Percentiles rank a stretch among this genome's conserved stretches.
These are phyloP conservation scores for Aproaerema taeniolella DNA, from an alignment of 2,888 invertebrate genomes.

Conservation along the genomic window DNA sequence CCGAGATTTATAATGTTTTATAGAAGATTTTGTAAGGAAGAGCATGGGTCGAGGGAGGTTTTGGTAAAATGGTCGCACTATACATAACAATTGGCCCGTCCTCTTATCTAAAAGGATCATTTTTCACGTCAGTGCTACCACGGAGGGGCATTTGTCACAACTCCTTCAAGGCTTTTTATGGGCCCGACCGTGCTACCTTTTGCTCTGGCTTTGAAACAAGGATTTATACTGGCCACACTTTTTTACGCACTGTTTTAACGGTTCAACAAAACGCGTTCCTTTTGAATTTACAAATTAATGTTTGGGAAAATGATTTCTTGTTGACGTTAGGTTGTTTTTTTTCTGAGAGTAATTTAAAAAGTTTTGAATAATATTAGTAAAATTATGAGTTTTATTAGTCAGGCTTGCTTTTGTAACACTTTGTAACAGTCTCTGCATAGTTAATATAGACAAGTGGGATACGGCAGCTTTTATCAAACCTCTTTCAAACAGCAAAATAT, in stretches of 20 bases:
- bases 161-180: slow-evolving; percentile 61
- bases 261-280: too few relatives aligned
- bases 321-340: too few relatives aligned
- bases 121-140: slow-evolving; percentile 67
- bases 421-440: too few relatives aligned
- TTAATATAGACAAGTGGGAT: too few relatives aligned
- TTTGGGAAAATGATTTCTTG: too few relatives aligned
- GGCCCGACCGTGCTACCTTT: slow-evolving; percentile 40
- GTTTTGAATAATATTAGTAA: too few relatives aligned
- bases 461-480: too few relatives aligned
- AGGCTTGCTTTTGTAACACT: too few relatives aligned
- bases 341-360: too few relatives aligned
- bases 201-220: slow-evolving; percentile 35
- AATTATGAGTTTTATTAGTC: too few relatives aligned
- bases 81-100: slow-evolving; percentile 61
- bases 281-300: too few relatives aligned
- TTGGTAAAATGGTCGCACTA: slow-evolving; percentile 34
- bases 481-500: too few relatives aligned
- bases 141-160: slow-evolving; percentile 61
- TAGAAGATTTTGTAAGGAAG: neutral
- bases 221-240: slow-evolving; percentile 37
- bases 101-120: slow-evolving; percentile 67
- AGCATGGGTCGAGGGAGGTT: slow-evolving; percentile 12
- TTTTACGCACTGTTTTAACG: neutral
- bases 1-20: neutral